Evolutionary conservation across 2,797 vertebrate genomes (phyloP).

Genomic region (Sebastolobus alascanus): DNA sequence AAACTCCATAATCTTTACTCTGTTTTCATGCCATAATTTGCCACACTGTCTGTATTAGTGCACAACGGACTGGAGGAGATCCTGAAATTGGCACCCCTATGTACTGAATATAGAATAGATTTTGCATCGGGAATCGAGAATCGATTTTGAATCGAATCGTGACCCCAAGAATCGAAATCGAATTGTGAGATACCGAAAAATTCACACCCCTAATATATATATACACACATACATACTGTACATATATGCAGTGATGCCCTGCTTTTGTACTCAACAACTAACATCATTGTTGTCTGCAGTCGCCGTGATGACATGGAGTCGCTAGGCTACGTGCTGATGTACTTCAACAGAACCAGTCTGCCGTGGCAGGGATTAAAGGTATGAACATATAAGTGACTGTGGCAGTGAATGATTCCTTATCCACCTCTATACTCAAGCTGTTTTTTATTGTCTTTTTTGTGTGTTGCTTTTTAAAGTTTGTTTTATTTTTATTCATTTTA

Average conservation of each 20-base stretch:
- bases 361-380: conserved; percentile 99
- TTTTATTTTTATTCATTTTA: neutral
- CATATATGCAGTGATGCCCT: neutral
- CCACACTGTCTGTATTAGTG: no score
- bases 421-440: neutral
- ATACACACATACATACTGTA: neutral
- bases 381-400: conserved; percentile 50
- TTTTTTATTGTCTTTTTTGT: neutral
- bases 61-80: no score
- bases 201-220: no score
- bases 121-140: no score
- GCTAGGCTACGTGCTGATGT: conserved; percentile 99
- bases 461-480: neutral
- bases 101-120: no score
- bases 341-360: conserved; percentile 99
- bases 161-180: no score
- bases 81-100: no score
- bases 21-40: no score
- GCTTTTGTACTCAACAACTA: conserved; percentile 9
- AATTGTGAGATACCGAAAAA: no score
- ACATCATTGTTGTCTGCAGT: conserved; percentile 79
- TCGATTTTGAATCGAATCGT: no score
- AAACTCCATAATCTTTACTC: no score
- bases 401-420: no score
- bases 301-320: conserved; percentile 99